Evolutionary conservation across 2,113 vertebrate species (phyloP).

Genomic region (Aegypius monachus): DNA sequence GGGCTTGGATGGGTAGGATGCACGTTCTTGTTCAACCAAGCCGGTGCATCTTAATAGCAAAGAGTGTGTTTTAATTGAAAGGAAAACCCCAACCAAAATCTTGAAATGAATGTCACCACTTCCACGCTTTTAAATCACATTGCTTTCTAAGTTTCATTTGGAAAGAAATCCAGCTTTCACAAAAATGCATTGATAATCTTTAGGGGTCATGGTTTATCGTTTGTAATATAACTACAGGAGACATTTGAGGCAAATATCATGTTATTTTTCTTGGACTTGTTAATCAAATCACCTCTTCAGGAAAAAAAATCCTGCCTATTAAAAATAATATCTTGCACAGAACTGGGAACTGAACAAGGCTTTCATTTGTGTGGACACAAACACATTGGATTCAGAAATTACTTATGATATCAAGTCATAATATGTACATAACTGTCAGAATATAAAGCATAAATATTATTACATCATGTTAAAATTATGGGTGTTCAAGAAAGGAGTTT

Average conservation of each 20-base stretch:
- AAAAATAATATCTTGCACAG: not conserved
- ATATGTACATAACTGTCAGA: not conserved
- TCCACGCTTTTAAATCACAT: not conserved
- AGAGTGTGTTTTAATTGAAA: not conserved
- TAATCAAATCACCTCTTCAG: conserved; percentile 22
- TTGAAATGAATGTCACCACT: not conserved
- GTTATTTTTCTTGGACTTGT: not conserved
- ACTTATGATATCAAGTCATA: not conserved
- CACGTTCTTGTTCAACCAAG: not conserved
- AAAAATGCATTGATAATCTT: not conserved
- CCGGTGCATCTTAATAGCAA: not conserved
- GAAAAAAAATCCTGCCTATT: not conserved
- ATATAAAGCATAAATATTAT: not conserved
- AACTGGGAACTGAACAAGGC: not conserved
- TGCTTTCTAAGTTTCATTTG: not conserved
- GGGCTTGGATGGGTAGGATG: not conserved
- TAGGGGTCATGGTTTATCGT: not conserved
- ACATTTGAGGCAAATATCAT: not conserved
- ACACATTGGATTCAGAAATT: not conserved
- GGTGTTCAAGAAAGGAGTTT: not conserved
- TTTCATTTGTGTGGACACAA: conserved; percentile 27
- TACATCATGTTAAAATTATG: not conserved
- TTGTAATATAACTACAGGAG: not conserved
- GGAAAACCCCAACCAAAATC: not conserved
- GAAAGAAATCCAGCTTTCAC: not conserved